Conservation (phyloP, 2,888 invertebrate genomes). For the Lochmaea crataegi region DNA sequence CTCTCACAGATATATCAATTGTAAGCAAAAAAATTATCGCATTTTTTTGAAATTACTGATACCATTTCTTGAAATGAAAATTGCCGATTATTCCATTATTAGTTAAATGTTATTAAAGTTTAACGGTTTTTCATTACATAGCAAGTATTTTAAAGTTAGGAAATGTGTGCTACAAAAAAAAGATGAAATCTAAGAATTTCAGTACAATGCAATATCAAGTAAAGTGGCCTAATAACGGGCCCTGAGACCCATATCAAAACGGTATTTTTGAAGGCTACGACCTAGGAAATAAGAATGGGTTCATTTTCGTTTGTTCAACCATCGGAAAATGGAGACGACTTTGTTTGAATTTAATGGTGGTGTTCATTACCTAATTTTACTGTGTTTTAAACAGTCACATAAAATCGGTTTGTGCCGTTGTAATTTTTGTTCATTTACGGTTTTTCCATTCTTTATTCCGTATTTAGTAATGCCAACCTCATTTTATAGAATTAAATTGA, state of each 20-base stretch:
- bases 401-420: conserved; percentile 2
- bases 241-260: not conserved
- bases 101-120: too few relatives aligned
- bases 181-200: not conserved
- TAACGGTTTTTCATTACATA: not conserved
- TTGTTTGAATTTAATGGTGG: conserved; percentile 11
- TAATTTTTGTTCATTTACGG: not conserved
- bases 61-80: too few relatives aligned
- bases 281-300: not conserved
- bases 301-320: conserved; percentile 5
- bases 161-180: not conserved
- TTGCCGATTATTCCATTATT: too few relatives aligned
- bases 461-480: not conserved
- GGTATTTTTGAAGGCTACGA: not conserved
- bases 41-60: too few relatives aligned
- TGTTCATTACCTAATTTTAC: conserved; percentile 17
- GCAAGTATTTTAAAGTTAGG: not conserved
- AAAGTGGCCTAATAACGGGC: not conserved
- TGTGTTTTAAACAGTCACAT: conserved; percentile 4
- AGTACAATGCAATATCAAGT: not conserved
- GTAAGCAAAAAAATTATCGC: too few relatives aligned
- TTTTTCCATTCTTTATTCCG: not conserved
- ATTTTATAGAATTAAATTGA: not conserved
- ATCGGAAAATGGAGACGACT: not conserved
- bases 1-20: too few relatives aligned